Evolutionary conservation across 2,113 vertebrate genomes (phyloP).

Genomic region (Centrocercus urophasianus): DNA sequence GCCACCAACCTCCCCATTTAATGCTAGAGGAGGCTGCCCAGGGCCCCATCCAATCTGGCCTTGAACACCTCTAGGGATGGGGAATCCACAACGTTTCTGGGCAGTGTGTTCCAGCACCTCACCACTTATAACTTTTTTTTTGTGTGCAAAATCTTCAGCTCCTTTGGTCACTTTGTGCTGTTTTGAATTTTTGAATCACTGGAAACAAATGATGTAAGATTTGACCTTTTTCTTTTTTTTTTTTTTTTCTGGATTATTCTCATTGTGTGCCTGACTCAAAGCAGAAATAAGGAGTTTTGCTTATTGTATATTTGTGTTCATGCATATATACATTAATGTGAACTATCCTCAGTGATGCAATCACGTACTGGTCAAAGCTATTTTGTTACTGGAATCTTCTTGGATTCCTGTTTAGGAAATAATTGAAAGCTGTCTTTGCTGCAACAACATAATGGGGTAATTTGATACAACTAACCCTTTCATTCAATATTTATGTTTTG

Average conservation of each 20-base stretch:
- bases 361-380: conserved; percentile 26
- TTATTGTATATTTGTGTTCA: not conserved
- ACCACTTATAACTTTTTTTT: not conserved
- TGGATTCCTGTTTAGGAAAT: conserved; percentile 54
- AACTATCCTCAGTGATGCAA: conserved; percentile 10
- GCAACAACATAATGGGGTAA: conserved; percentile 56
- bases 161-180: not conserved
- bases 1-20: no score
- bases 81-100: no score
- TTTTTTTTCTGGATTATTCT: not conserved
- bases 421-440: conserved; percentile 61
- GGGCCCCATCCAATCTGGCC: no score
- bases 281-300: conserved; percentile 1
- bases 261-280: not conserved
- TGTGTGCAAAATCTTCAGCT: not conserved
- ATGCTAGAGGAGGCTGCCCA: no score
- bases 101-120: no score
- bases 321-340: not conserved
- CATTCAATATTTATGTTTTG: conserved; percentile 67
- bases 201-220: not conserved
- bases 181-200: not conserved
- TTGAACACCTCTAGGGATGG: no score
- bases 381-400: conserved; percentile 67
- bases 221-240: not conserved
- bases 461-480: conserved; percentile 49